Conservation (phyloP, 2,113 vertebrate genomes). For the Aramus guarauna region DNA sequence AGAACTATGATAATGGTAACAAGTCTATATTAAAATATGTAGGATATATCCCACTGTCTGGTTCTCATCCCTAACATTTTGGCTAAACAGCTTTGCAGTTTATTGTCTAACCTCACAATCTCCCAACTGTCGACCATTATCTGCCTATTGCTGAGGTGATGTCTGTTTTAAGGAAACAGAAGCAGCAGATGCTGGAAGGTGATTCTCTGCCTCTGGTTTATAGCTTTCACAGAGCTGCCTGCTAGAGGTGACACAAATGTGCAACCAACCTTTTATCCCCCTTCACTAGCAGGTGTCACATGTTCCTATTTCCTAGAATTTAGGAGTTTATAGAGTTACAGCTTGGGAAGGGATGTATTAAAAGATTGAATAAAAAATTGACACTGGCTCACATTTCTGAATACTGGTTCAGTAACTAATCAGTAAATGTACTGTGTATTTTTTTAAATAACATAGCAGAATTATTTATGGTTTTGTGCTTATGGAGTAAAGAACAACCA, state of each 20-base stretch:
- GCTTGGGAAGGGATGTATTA: background rate
- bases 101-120: background rate
- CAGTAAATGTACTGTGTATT: background rate
- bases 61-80: background rate
- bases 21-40: background rate
- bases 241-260: background rate
- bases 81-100: background rate
- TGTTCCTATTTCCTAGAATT: background rate
- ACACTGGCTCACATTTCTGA: background rate
- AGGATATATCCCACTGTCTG: accelerated
- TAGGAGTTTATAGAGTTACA: background rate
- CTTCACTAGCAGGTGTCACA: background rate
- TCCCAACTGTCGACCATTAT: background rate
- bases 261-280: background rate
- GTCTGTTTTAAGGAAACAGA: background rate
- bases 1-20: background rate
- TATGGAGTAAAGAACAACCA: background rate
- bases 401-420: background rate
- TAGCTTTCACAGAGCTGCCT: background rate
- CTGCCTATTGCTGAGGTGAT: background rate
- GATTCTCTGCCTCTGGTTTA: background rate
- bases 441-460: background rate
- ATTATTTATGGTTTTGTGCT: background rate
- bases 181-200: background rate
- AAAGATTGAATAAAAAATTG: background rate